Evolutionary conservation across 2,888 invertebrate species (phyloP).

Genomic region (Hipparchia sbordonii): DNA sequence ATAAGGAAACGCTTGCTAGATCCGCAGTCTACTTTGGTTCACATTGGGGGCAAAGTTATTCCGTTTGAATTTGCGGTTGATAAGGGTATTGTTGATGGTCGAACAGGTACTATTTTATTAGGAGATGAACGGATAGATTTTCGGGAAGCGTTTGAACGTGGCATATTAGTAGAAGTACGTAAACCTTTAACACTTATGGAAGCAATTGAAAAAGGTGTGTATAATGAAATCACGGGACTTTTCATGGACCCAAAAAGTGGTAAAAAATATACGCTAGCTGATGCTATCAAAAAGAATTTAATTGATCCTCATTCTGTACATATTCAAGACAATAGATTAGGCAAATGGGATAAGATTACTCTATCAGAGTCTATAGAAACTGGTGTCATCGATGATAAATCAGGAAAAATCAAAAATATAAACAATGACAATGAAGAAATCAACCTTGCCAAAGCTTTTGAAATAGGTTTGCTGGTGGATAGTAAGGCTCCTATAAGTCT

Average conservation of each 20-base stretch:
- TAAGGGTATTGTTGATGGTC: conserved; percentile 89
- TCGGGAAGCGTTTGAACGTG: conserved; percentile 92
- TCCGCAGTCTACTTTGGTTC: conserved; percentile 92
- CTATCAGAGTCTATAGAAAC: conserved; percentile 90
- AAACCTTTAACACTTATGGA: conserved; percentile 92
- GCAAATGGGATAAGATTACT: conserved; percentile 89
- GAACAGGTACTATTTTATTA: conserved; percentile 86
- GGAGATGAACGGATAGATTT: conserved; percentile 88
- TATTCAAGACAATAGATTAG: conserved; percentile 89
- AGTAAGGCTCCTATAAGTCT: conserved; percentile 91
- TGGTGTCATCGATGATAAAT: conserved; percentile 88
- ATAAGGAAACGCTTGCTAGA: conserved; percentile 93
- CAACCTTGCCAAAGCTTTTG: conserved; percentile 89
- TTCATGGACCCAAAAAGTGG: conserved; percentile 93
- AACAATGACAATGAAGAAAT: conserved; percentile 86
- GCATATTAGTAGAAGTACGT: conserved; percentile 90
- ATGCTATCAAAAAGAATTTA: conserved; percentile 91
- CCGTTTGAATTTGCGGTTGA: conserved; percentile 93
- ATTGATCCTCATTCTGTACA: conserved; percentile 93
- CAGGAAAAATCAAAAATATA: conserved; percentile 87
- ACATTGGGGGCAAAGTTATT: conserved; percentile 89
- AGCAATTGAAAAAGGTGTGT: conserved; percentile 91
- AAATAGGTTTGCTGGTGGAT: conserved; percentile 90
- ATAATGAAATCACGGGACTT: conserved; percentile 89
- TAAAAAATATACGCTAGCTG: conserved; percentile 89